Conservation (phyloP, 2,888 invertebrate species). For the Drosophila subquinaria region DNA sequence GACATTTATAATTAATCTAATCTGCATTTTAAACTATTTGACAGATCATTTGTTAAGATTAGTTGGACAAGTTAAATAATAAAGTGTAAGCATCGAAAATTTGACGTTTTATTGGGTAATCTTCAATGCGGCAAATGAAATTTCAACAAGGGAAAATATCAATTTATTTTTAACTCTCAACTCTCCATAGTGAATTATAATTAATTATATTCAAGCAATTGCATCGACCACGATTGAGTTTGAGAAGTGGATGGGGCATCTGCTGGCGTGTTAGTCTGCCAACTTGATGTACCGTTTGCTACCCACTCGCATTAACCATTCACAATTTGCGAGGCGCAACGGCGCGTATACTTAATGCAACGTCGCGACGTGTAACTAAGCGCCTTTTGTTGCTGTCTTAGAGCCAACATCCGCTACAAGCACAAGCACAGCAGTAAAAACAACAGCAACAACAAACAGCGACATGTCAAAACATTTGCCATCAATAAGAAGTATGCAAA, state of each 20-base stretch:
- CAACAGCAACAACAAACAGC: conserved; percentile 20
- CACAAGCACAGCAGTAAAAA: conserved; percentile 13
- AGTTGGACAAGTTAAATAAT: not conserved
- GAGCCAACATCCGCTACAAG: conserved; percentile 50
- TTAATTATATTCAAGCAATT: conserved; percentile 45
- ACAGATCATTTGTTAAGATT: not conserved
- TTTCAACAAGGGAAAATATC: conserved; percentile 8
- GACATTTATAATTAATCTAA: not conserved
- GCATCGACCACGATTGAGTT: conserved; percentile 17
- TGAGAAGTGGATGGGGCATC: conserved; percentile 29
- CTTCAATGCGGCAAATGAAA: not conserved
- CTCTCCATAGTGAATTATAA: conserved; percentile 34
- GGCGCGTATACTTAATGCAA: conserved; percentile 67
- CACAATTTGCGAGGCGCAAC: conserved; percentile 36
- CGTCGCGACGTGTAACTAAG: conserved; percentile 22
- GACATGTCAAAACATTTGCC: conserved; percentile 70
- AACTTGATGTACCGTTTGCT: conserved; percentile 16
- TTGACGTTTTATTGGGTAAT: not conserved
- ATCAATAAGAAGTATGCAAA: conserved; percentile 73
- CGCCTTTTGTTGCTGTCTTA: conserved; percentile 37
- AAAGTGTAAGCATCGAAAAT: not conserved
- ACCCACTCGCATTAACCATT: conserved; percentile 31
- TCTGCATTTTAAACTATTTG: not conserved
- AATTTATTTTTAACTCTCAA: conserved; percentile 28
- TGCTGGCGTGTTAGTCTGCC: conserved; percentile 17